Evolutionary conservation across 2,888 invertebrate species (phyloP).

Genomic region (Sepiola atlantica): DNA sequence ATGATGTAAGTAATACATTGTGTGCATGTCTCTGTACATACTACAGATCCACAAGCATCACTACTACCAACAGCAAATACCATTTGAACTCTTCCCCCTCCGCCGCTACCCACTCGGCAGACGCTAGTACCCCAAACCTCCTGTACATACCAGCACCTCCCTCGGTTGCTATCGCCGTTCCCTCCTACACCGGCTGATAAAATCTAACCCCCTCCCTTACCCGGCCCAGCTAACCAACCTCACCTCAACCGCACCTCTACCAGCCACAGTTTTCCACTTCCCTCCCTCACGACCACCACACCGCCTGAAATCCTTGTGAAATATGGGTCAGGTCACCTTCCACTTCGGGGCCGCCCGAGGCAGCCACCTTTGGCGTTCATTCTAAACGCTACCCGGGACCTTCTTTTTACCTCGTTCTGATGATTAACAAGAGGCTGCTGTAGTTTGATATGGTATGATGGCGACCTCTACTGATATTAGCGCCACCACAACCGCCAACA

Average conservation of each 20-base stretch:
- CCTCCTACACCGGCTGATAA: neutral
- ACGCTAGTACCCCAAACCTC: neutral
- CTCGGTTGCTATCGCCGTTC: neutral
- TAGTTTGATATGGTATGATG: slow-evolving; percentile 11
- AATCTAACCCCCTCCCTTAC: neutral
- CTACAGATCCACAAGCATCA: neutral
- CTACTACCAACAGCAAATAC: neutral
- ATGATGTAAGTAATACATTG: slow-evolving; percentile 32
- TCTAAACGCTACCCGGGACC: slow-evolving; percentile 20
- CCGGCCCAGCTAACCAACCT: neutral
- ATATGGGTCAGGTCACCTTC: slow-evolving; percentile 44
- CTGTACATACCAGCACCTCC: slow-evolving; percentile 32
- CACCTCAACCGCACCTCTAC: slow-evolving; percentile 2
- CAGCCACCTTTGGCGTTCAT: slow-evolving; percentile 22
- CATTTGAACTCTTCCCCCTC: neutral
- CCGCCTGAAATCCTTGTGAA: slow-evolving; percentile 32
- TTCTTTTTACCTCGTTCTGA: slow-evolving; percentile 14
- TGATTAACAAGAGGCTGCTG: slow-evolving; percentile 22
- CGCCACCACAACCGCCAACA: slow-evolving; percentile 32
- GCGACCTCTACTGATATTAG: slow-evolving; percentile 4
- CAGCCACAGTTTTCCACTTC: neutral
- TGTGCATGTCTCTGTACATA: neutral
- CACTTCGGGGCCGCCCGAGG: slow-evolving; percentile 33
- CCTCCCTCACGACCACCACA: neutral
- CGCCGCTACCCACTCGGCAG: neutral